Conservation (phyloP, 2,797 vertebrate genomes). For the Anas flavirostris region DNA sequence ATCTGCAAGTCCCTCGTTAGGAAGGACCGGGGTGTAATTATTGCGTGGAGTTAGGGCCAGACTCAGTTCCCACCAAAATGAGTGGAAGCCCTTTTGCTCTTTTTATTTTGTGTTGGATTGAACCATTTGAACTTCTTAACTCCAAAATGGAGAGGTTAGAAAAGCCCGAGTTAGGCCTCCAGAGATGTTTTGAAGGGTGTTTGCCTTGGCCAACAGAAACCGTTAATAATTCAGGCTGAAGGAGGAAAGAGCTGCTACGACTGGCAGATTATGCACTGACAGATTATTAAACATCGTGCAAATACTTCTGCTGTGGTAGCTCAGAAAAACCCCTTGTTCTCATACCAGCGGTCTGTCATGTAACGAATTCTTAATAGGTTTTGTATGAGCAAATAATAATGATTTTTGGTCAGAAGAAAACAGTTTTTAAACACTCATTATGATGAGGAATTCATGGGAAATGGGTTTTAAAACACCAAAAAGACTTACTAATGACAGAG, state of each 20-base stretch:
- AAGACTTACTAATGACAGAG: constrained; percentile 27
- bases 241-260: not conserved
- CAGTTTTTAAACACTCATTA: not conserved
- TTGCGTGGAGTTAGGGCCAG: constrained; percentile 3
- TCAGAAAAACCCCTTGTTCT: constrained; percentile 4
- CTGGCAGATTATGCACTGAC: not conserved
- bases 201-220: constrained; percentile 26
- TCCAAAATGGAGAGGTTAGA: constrained; percentile 3
- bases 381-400: constrained; percentile 24
- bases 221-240: not conserved
- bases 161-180: constrained; percentile 29
- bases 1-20: constrained; percentile 12
- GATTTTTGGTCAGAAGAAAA: not conserved
- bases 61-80: not conserved
- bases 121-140: constrained; percentile 34
- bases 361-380: constrained; percentile 37
- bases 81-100: not conserved
- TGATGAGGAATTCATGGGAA: constrained; percentile 33
- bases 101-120: constrained; percentile 17
- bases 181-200: not conserved
- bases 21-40: constrained; percentile 51
- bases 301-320: constrained; percentile 45
- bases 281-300: constrained; percentile 28
- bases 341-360: constrained; percentile 19
- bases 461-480: constrained; percentile 24